Percentiles rank a stretch among this genome's conserved stretches.
Conservation (phyloP, 2,113 vertebrate species). For the Xiphorhynchus elegans region DNA sequence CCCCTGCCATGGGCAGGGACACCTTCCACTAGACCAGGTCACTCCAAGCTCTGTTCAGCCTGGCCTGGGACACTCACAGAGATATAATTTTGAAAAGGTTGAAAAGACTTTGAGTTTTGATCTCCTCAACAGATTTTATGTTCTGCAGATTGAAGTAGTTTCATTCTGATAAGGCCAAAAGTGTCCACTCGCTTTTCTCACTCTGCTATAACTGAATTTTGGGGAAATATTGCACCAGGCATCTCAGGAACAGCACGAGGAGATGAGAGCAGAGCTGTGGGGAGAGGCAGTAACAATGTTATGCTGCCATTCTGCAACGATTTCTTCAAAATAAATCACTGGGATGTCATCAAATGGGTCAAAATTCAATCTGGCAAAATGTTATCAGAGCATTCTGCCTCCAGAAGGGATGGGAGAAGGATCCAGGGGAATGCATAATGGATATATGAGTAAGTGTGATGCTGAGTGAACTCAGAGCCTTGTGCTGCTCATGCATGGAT, state of each 20-base stretch:
- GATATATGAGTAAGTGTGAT: neutral
- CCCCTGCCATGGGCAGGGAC: neutral
- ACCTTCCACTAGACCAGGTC: neutral
- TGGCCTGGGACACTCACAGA: neutral
- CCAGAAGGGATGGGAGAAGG: neutral
- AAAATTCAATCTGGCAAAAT: neutral
- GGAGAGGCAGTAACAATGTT: neutral
- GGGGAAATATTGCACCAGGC: neutral
- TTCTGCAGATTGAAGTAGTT: neutral
- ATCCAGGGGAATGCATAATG: neutral
- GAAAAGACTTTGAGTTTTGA: neutral
- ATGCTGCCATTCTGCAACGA: neutral
- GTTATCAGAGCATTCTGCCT: neutral
- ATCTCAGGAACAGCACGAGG: neutral
- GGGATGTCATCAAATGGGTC: neutral
- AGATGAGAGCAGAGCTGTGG: neutral
- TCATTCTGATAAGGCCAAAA: neutral
- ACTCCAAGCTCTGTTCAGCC: neutral
- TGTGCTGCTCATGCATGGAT: accelerated
- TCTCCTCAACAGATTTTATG: neutral
- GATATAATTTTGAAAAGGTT: neutral
- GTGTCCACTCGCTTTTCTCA: neutral
- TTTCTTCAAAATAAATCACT: neutral
- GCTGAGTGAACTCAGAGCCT: neutral
- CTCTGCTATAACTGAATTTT: neutral